phyloP scores from a whole-genome alignment of 2,797 vertebrate species.

The Paguma larvata region DNA sequence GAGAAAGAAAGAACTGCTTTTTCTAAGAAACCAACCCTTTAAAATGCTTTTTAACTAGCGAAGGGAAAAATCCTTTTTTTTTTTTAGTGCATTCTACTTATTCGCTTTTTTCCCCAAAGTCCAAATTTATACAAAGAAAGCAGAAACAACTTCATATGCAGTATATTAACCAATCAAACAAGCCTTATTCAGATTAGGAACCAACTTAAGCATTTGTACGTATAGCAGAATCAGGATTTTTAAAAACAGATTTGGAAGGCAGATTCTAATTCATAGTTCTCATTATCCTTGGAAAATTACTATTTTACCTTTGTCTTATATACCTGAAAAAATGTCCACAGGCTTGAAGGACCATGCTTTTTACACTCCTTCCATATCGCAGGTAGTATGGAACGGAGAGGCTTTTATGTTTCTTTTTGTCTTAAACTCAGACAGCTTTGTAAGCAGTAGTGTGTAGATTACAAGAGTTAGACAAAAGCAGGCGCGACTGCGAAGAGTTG shows the following conservation, averaged over 20 bases:
- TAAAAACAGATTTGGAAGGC: conserved; percentile 45
- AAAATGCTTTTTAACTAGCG: conserved; percentile 42
- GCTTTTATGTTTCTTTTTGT: conserved; percentile 85
- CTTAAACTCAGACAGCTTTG: conserved; percentile 88
- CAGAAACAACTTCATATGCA: conserved; percentile 74
- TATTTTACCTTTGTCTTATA: conserved; percentile 67
- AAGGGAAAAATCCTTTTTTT: background rate
- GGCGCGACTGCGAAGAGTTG: conserved; percentile 86
- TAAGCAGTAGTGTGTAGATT: conserved; percentile 87
- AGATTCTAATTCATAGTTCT: conserved; percentile 62
- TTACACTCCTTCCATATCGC: conserved; percentile 72
- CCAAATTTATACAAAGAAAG: conserved; percentile 84
- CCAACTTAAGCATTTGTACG: conserved; percentile 53
- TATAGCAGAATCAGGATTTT: conserved; percentile 44
- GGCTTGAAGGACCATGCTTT: conserved; percentile 59
- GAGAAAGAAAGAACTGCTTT: conserved; percentile 55
- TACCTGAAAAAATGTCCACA: conserved; percentile 52
- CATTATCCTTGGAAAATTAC: conserved; percentile 51
- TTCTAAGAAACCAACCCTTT: conserved; percentile 35
- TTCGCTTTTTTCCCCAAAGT: conserved; percentile 31
- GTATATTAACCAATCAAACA: conserved; percentile 64
- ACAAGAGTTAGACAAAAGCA: conserved; percentile 92
- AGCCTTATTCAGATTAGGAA: conserved; percentile 65
- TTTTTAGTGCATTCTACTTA: conserved; percentile 7
- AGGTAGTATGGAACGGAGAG: conserved; percentile 74